Evolutionary conservation across 2,888 invertebrate species (phyloP).

Genomic region (Philaethria dido): DNA sequence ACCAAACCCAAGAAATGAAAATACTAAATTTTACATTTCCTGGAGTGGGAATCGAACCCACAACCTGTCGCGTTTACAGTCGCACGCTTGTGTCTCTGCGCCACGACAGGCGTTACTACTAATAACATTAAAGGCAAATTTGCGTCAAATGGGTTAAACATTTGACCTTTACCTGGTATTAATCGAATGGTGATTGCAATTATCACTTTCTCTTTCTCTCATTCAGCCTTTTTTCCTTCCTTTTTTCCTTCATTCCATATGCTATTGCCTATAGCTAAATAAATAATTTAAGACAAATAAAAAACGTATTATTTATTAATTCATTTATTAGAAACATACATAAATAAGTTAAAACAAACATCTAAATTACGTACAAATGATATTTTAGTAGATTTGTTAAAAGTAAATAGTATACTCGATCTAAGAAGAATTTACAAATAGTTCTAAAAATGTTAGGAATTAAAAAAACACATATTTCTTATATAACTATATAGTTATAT

Average conservation of each 20-base stretch:
- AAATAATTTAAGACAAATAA: not conserved
- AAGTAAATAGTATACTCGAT: not conserved
- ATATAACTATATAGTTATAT: not conserved
- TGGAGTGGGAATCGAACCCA: too few species aligned
- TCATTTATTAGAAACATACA: slow-evolving; percentile 20
- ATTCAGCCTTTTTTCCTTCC: not conserved
- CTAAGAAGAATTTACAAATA: not conserved
- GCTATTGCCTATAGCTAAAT: too few species aligned
- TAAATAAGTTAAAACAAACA: slow-evolving; percentile 15
- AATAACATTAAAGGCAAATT: too few species aligned
- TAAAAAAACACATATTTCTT: not conserved
- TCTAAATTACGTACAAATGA: slow-evolving; percentile 10
- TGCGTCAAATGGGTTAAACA: too few species aligned
- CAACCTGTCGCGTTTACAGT: too few species aligned
- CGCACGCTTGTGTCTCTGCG: too few species aligned
- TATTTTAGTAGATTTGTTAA: not conserved
- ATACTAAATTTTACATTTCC: too few species aligned
- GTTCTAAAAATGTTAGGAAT: not conserved
- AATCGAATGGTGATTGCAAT: too few species aligned
- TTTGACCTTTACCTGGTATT: too few species aligned
- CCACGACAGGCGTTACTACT: too few species aligned
- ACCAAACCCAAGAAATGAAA: too few species aligned
- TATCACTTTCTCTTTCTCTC: too few species aligned
- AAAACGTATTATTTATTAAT: not conserved
- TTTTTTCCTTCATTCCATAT: not conserved